phyloP scores from a whole-genome alignment of 2,797 vertebrate species.

The Sebastes steindachneri region DNA sequence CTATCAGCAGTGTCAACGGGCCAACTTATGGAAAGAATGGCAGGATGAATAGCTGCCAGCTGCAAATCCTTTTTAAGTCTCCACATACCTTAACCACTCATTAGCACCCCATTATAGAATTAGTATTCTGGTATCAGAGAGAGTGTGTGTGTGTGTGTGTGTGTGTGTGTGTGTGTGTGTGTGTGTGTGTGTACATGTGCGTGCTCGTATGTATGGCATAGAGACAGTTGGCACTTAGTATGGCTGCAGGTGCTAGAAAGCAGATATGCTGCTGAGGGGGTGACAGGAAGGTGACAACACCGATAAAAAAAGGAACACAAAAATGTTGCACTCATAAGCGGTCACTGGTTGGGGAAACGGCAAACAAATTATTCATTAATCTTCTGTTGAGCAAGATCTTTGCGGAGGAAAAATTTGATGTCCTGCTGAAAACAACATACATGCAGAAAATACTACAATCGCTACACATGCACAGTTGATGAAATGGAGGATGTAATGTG shows the following conservation, averaged over 20 bases:
- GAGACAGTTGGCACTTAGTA: conserved; percentile 26
- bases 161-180: background rate
- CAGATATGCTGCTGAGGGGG: conserved; percentile 22
- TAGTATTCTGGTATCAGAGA: conserved; percentile 41
- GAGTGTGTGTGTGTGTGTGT: background rate
- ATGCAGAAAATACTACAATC: background rate
- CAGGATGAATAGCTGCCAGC: conserved; percentile 54
- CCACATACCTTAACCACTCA: conserved; percentile 55
- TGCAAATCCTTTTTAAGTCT: conserved; percentile 59
- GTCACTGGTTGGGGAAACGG: background rate
- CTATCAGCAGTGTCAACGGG: conserved; percentile 49
- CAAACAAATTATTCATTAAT: background rate
- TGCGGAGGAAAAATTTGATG: background rate
- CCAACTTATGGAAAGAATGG: conserved; percentile 67
- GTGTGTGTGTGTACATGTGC: background rate
- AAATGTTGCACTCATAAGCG: too few species aligned
- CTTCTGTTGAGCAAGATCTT: background rate
- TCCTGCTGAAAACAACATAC: background rate
- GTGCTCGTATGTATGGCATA: conserved; percentile 9
- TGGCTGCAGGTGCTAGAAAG: conserved; percentile 48
- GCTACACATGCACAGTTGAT: background rate
- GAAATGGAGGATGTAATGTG: background rate
- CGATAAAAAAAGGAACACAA: background rate
- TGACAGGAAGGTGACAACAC: background rate
- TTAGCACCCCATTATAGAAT: conserved; percentile 74